Evolutionary conservation across 2,888 invertebrate genomes (phyloP).

Genomic region (Xanthorhoe designata): DNA sequence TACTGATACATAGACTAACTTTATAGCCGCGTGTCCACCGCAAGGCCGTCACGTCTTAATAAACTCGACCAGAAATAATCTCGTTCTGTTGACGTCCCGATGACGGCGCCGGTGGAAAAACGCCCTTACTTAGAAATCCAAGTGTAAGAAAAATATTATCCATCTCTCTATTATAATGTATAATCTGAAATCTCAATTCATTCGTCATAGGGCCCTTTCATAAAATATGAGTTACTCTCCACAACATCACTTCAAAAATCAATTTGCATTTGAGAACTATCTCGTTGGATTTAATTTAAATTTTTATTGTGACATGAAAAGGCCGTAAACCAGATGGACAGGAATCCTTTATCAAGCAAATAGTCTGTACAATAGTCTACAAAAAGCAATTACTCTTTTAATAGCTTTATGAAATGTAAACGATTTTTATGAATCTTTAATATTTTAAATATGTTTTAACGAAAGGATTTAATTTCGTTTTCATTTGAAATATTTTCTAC

Average conservation of each 20-base stretch:
- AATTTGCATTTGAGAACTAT: constrained; percentile 44
- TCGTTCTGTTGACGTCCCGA: too few species aligned
- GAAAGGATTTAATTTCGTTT: too few species aligned
- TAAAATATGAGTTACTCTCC: constrained; percentile 2
- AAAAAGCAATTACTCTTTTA: not conserved
- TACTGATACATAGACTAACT: too few species aligned
- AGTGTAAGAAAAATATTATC: too few species aligned
- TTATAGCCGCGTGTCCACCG: too few species aligned
- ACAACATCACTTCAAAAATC: constrained; percentile 21
- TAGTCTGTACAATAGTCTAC: constrained; percentile 33
- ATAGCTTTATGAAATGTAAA: not conserved
- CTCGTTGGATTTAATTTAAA: constrained; percentile 49
- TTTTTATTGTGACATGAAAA: constrained; percentile 58
- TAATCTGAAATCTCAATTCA: not conserved
- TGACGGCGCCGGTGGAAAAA: too few species aligned
- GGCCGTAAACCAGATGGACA: constrained; percentile 53
- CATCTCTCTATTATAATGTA: not conserved
- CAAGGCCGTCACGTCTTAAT: too few species aligned
- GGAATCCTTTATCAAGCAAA: constrained; percentile 50
- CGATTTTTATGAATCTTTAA: too few species aligned
- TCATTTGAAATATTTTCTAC: too few species aligned
- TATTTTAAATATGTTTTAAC: too few species aligned
- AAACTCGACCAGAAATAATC: too few species aligned
- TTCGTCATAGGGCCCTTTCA: not conserved
- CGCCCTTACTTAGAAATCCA: too few species aligned